Evolutionary conservation across 2,113 vertebrate genomes (phyloP), one percentile per base, ranked within the genome.

Genomic region (Amphiprion ocellaris): DNA sequence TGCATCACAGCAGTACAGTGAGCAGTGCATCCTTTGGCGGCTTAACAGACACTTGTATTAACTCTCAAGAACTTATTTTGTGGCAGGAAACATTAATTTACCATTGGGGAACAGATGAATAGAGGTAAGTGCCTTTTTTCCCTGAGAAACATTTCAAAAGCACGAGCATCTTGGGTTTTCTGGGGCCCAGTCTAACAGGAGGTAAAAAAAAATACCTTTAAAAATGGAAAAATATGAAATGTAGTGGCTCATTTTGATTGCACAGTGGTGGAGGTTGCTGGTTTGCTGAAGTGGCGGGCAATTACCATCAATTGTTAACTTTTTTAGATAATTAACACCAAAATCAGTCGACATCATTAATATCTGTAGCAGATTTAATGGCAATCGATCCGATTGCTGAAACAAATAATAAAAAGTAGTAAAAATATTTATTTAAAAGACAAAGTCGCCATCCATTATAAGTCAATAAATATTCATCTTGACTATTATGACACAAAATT

Each of bases 71-170:
- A 85, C 60, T 74, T 78, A 79, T 81, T 78, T 55, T 77, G 69
- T 74, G 72, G 68, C 64, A 69, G 84, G 77, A 86, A 87, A 75
- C 82, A 87, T 83, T 86, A 19, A 81, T 88, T 92, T 88, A 82
- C 69, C 55, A 75, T 23, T 37, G 68, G 77, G 82, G 61, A 79
- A 74, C 23, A 83, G 78, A 74, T 91, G 82, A 91, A 86, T 62
- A 67, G 65, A 86, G 58, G 61, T 69, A 87, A 90, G 82, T 82
- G 73, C 26, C 23, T 79, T 85, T 77, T 81, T 83, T 71, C 62
- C 54, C 53, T 56, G 15, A 80, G 54, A 83, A 65, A 81, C 61
- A 69, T 84, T 90, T 88, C 59, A 87, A 74, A 88, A 68, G 80
- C 50, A 39, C 17, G 3, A 2, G 60, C 73, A 83, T 53, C 77